Evolutionary conservation across 2,797 vertebrate species (phyloP).

Genomic region (Spinus olivaceus): DNA sequence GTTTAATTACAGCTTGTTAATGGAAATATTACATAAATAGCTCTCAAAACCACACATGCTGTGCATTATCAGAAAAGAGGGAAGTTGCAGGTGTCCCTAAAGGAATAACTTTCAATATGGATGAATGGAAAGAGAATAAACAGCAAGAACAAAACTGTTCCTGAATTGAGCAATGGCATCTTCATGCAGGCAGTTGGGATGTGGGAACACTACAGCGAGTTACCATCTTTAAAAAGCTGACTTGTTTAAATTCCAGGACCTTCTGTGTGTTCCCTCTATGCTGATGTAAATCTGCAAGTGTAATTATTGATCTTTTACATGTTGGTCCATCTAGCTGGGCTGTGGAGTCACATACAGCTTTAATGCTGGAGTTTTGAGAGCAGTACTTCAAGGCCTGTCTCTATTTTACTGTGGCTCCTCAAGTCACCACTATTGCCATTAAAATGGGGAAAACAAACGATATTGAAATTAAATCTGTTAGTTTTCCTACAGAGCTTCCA

Average conservation of each 20-base stretch:
- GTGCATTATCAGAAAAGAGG: slow-evolving; percentile 47
- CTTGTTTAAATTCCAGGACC: not conserved
- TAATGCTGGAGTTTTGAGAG: not conserved
- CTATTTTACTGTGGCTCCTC: not conserved
- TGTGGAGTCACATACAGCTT: not conserved
- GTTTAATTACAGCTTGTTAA: slow-evolving; percentile 79
- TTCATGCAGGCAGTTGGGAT: not conserved
- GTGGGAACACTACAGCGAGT: not conserved
- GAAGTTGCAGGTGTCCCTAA: slow-evolving; percentile 50
- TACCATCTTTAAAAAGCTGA: not conserved
- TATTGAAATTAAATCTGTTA: not conserved
- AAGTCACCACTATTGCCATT: not conserved
- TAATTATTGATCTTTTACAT: not conserved
- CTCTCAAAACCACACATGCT: slow-evolving; percentile 26
- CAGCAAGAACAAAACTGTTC: not conserved
- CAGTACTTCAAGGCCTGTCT: not conserved
- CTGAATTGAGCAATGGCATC: not conserved
- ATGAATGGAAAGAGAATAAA: slow-evolving; percentile 9
- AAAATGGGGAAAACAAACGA: not conserved
- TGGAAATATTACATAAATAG: slow-evolving; percentile 75
- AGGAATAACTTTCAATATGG: slow-evolving; percentile 23
- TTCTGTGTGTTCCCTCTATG: not conserved
- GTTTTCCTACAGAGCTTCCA: not conserved
- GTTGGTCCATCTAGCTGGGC: not conserved
- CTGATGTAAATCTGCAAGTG: not conserved